Percentiles rank a stretch among this genome's conserved stretches.
Conservation (phyloP, 1,140 invertebrate genomes). For the Drosophila prosaltans region DNA sequence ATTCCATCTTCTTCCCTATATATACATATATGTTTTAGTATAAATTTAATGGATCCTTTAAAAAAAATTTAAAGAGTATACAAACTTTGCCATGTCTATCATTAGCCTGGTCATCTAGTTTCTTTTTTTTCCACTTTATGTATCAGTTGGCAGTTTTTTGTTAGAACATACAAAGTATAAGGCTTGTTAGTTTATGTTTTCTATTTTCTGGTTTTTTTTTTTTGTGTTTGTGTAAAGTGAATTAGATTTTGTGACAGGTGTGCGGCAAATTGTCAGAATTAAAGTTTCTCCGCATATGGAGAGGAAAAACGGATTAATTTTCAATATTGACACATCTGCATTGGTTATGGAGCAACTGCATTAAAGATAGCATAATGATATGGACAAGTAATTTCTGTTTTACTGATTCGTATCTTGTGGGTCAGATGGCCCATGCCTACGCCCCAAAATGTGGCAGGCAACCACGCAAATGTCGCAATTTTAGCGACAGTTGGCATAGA, state of each 20-base stretch:
- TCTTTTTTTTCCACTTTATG: not conserved
- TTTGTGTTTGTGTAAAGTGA: not conserved
- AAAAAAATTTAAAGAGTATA: not conserved
- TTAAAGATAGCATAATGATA: conserved; percentile 11
- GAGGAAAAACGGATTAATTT: conserved; percentile 3
- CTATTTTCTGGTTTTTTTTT: not conserved
- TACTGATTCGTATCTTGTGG: conserved; percentile 14
- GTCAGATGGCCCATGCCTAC: conserved; percentile 18
- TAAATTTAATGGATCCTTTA: too few relatives aligned
- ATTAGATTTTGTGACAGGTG: conserved; percentile 17
- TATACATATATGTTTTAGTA: too few relatives aligned
- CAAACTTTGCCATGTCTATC: not conserved
- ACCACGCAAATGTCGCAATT: conserved; percentile 20
- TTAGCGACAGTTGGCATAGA: conserved; percentile 23
- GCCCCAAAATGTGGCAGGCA: conserved; percentile 14
- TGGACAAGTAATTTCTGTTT: conserved; percentile 18
- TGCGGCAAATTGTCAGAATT: conserved; percentile 12
- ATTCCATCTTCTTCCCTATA: too few relatives aligned
- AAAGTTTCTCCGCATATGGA: not conserved
- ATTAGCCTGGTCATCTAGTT: not conserved
- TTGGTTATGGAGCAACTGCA: conserved; percentile 8
- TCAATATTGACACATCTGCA: conserved; percentile 13
- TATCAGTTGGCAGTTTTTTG: conserved; percentile 6
- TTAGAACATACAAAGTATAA: not conserved
- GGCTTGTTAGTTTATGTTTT: not conserved